These are phyloP conservation scores for Phocoena phocoena DNA, from an alignment of 2,113 vertebrate genomes.

Conservation along the genomic window DNA sequence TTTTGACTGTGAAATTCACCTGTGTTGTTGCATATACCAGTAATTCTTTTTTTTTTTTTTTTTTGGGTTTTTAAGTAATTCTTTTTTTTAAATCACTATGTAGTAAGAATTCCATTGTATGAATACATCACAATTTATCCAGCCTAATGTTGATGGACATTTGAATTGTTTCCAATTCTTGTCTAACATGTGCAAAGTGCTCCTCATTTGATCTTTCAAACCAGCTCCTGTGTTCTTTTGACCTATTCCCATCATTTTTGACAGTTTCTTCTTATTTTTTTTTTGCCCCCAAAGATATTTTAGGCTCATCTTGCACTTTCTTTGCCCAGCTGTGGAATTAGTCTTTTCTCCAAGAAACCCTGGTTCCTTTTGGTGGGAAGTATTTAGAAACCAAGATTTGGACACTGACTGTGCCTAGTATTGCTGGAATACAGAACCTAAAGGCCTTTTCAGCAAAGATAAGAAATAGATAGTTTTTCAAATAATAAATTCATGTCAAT, in stretches of 20 bases:
- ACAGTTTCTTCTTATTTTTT: neutral
- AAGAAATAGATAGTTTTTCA: neutral
- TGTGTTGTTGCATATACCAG: neutral
- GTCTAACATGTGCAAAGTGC: neutral
- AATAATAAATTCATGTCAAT: neutral
- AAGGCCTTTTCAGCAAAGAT: neutral
- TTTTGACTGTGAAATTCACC: neutral
- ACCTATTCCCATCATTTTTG: neutral
- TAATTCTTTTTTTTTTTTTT: fast-evolving
- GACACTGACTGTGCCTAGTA: neutral
- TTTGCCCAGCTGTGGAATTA: neutral
- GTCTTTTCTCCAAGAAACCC: neutral
- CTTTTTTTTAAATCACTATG: fast-evolving
- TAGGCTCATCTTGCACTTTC: neutral
- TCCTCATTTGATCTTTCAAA: neutral
- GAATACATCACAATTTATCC: neutral
- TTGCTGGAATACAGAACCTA: neutral
- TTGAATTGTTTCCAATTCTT: neutral
- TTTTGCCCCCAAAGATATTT: neutral
- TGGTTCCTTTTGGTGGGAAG: neutral
- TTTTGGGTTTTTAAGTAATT: too few relatives aligned
- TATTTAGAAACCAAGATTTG: neutral
- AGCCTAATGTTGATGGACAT: neutral
- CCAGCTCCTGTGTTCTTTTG: neutral
- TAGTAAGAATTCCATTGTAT: neutral